Evolutionary conservation across 2,797 vertebrate genomes (phyloP), one percentile per base, ranked within the genome.

Genomic region (Menidia menidia): DNA sequence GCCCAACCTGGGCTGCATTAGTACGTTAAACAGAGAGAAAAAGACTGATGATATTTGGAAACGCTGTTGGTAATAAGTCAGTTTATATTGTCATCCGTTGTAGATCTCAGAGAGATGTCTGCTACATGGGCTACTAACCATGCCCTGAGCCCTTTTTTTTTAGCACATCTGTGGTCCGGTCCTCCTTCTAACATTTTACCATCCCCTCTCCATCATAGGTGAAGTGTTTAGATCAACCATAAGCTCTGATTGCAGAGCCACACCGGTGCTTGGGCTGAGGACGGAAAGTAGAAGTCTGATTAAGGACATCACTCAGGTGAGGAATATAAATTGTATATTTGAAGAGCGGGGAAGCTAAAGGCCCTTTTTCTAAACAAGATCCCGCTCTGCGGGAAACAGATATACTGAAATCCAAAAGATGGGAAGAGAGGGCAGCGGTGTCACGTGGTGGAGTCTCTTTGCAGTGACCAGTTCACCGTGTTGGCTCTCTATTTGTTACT

Each of bases 51-150:
- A 72, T 30, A 69, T 64, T 78, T 81, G 52, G 79, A 82, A 81
- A 73, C 81, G 77, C 78, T 73, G 74, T 83, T 81, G 80, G 57
- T 77, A 85, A 88, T 82, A 78, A 77, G 80, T 91, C 83, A 84
- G 90, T 92, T 90, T 89, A 89, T 71, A 80, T 85, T 84, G 80
- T 81, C 88, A 89, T 93, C 92, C 71, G 79, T 84, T 89, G 71
- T 71, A 60, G 64, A 68, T 84, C 64, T 80, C 82, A 78, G 77
- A 77, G 85, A 77, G 79, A 80, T 41, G 51, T 73, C 83, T 82
- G 84, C 75, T 85, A 89, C 89, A 89, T 79, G 57, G 70, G 78
- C 82, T 60, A 66, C 79, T 84, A 87, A 87, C 77, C 69, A 88
- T 83, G 81, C 71, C 82, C 79, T 4, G 53, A 80, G 66, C 66